Conservation (phyloP, 2,113 vertebrate genomes). For the Tetraodon nigroviridis region DNA sequence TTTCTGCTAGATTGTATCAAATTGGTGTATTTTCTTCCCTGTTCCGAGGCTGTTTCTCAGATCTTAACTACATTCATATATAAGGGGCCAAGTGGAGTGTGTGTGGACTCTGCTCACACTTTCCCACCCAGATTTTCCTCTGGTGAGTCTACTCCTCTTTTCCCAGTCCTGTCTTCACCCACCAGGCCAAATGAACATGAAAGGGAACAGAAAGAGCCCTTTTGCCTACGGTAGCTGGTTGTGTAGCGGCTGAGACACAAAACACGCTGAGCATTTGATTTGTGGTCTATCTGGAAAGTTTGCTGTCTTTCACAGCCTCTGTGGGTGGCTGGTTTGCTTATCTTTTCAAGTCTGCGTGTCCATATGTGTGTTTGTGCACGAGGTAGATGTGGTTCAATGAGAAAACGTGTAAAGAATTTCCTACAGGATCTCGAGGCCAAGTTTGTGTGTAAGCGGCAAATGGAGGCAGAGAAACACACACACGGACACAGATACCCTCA, state of each 20-base stretch:
- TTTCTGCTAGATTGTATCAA: not conserved
- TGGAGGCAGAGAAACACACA: conserved; percentile 20
- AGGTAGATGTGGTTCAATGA: conserved; percentile 44
- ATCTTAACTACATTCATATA: too few species aligned
- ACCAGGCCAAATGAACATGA: not conserved
- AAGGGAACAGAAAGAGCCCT: conserved; percentile 17
- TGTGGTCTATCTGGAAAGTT: conserved; percentile 38
- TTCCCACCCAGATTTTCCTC: not conserved
- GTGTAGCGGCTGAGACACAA: conserved; percentile 6
- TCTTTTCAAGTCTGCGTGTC: conserved; percentile 21
- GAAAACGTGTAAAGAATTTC: conserved; percentile 63
- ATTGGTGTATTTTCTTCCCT: not conserved
- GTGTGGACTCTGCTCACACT: not conserved
- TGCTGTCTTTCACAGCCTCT: conserved; percentile 25
- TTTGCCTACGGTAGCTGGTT: conserved; percentile 1
- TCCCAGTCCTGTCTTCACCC: not conserved
- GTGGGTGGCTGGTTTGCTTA: conserved; percentile 49
- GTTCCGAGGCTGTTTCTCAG: too few species aligned
- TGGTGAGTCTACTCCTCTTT: not conserved
- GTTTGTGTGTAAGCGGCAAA: conserved; percentile 29
- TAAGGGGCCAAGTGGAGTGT: too few species aligned
- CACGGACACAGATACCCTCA: conserved; percentile 26
- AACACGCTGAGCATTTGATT: conserved; percentile 20
- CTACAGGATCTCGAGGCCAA: conserved; percentile 45
- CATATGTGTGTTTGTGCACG: conserved; percentile 1